Evolutionary conservation across 2,888 invertebrate species (phyloP), one percentile per base, ranked within the genome.

Genomic region (Trichacis sp.): DNA sequence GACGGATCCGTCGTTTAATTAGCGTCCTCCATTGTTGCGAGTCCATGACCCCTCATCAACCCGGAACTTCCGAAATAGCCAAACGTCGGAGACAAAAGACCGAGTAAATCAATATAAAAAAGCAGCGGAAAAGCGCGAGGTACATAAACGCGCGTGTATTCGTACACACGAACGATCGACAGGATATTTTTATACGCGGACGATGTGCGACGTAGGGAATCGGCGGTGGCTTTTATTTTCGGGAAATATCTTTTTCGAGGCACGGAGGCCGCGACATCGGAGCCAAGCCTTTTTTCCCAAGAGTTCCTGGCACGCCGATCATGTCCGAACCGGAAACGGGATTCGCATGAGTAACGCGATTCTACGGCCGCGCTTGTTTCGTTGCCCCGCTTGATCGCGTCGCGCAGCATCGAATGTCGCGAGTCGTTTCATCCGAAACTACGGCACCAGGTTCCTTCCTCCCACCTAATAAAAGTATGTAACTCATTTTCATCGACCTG

Each of bases 261-360:
- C 55, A 53, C 49, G 55, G 63, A 68, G 56, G 46, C 57, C 55
- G 54, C 58, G 63, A 66, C 59, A 57, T 12, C 42, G 56, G 19
- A 19, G 17, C 24, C 48, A 24, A 42, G 47, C 51, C 42, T 53
- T 46, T n/a, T n/a, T 43, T 50, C 20, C 46, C 54, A 18, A 38
- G 38, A 64, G 54, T 54, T 54, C 50, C 68, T 42, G 68, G 56
- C 55, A 68, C 66, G 64, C 70, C 60, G 69, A 69, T 70, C 71
- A 71, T 72, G 72, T 72, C 67, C 50, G 57, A 56, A 61, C 53
- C 49, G 51, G 65, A 65, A 64, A 71, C 70, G 69, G 63, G 66
- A 69, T 65, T 69, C 69, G 71, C 70, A 71, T 65, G 64, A 59
- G 68, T 54, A 61, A 66, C 51, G 60, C 66, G 46, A 51, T 65